Evolutionary conservation across 2,888 invertebrate genomes (phyloP).

Genomic region (Mechanitis messenoides): DNA sequence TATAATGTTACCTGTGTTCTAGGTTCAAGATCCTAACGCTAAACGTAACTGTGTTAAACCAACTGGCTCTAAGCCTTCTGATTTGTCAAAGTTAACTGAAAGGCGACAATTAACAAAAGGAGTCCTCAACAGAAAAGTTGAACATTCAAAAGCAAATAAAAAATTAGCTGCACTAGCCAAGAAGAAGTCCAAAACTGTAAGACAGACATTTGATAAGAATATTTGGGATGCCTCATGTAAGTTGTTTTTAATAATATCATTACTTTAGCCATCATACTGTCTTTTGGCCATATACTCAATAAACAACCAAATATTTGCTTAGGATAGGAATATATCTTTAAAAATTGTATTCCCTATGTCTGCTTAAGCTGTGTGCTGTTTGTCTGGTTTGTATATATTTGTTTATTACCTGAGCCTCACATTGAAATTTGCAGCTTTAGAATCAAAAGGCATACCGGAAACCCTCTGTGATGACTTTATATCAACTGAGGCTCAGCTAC

Average conservation of each 20-base stretch:
- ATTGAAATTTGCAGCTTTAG: constrained; percentile 40
- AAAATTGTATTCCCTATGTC: too few relatives aligned
- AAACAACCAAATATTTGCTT: too few relatives aligned
- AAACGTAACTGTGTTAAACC: constrained; percentile 72
- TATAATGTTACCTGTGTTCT: constrained; percentile 12
- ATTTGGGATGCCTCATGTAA: constrained; percentile 80
- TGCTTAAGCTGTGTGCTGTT: too few relatives aligned
- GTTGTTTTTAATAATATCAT: constrained; percentile 33
- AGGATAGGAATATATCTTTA: too few relatives aligned
- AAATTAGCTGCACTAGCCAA: constrained; percentile 56
- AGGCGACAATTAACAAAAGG: constrained; percentile 64
- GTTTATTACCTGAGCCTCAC: background rate
- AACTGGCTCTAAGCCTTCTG: constrained; percentile 53
- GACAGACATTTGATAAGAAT: constrained; percentile 77
- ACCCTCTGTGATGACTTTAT: constrained; percentile 58
- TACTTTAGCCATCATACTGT: too few relatives aligned
- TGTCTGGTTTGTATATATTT: too few relatives aligned
- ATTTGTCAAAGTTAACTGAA: constrained; percentile 68
- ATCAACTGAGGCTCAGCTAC: constrained; percentile 64
- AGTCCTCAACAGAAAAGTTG: constrained; percentile 70
- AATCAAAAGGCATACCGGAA: constrained; percentile 61
- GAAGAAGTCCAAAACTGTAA: constrained; percentile 55
- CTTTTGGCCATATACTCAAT: too few relatives aligned
- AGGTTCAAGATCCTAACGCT: constrained; percentile 81
- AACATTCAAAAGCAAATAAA: constrained; percentile 65